phyloP scores from a whole-genome alignment of 92 coral and sea anemone genomes.

The Micromussa lordhowensis region DNA sequence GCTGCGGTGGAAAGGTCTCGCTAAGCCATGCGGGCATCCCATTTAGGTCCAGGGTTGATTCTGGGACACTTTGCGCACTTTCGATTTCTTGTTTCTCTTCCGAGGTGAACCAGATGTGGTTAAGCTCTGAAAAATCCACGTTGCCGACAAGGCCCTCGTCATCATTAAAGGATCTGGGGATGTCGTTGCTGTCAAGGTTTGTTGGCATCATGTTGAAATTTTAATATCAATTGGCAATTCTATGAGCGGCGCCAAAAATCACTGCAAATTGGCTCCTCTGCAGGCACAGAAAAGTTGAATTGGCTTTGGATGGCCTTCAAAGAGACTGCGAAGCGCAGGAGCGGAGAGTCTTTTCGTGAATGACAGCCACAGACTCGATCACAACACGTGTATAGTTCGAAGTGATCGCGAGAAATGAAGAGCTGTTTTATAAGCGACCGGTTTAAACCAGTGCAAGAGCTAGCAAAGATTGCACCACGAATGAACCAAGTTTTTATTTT shows the following conservation, averaged over 20 bases:
- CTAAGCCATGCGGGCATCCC: slow-evolving; percentile 45
- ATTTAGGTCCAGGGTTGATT: slow-evolving; percentile 28
- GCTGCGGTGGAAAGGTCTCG: neutral
- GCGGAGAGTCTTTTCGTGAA: neutral
- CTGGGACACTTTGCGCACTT: slow-evolving; percentile 4
- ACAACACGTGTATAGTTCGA: slow-evolving; percentile 6
- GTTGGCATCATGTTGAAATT: slow-evolving; percentile 1
- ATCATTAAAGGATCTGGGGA: neutral
- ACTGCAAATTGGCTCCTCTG: neutral
- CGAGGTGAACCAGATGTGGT: neutral
- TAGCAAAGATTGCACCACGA: slow-evolving; percentile 63
- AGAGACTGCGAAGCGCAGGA: neutral
- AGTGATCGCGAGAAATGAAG: neutral
- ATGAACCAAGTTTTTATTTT: slow-evolving; percentile 23
- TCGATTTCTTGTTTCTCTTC: slow-evolving; percentile 20
- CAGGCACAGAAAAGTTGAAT: neutral
- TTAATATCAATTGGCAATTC: neutral
- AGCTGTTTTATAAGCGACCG: slow-evolving; percentile 2
- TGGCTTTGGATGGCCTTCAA: neutral
- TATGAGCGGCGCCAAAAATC: neutral
- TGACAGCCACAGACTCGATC: neutral
- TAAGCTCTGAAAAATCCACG: neutral
- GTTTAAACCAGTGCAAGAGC: slow-evolving; percentile 58
- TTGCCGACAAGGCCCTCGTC: neutral
- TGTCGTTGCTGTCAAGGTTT: neutral